phyloP scores from a whole-genome alignment of 1,140 invertebrate genomes.

The Papilio dardanus region DNA sequence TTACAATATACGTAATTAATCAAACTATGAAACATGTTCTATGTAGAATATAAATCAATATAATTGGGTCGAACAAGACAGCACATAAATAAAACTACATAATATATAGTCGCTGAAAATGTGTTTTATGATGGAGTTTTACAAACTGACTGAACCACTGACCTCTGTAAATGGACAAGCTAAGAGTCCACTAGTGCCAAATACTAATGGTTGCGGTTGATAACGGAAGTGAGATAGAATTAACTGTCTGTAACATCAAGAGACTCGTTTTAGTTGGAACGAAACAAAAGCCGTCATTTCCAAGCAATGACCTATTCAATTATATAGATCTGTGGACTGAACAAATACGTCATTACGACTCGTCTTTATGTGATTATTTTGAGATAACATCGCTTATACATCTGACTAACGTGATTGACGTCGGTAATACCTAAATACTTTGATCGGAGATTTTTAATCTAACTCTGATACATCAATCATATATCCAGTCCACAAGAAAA shows the following conservation, averaged over 20 bases:
- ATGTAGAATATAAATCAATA: conserved; percentile 13
- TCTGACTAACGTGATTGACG: conserved; percentile 21
- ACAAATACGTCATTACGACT: conserved; percentile 4
- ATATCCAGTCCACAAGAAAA: background rate
- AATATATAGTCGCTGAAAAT: conserved; percentile 22
- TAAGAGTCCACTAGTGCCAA: too few relatives aligned
- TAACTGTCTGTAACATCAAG: too few relatives aligned
- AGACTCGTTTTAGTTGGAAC: too few relatives aligned
- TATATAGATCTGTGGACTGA: too few relatives aligned
- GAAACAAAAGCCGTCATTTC: too few relatives aligned
- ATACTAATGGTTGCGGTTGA: too few relatives aligned
- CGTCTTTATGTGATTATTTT: conserved; percentile 23
- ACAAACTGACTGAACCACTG: conserved; percentile 27
- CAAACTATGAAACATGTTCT: background rate
- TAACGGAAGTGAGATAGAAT: too few relatives aligned
- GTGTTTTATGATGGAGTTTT: conserved; percentile 19
- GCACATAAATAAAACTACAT: conserved; percentile 12
- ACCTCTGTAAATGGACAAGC: too few relatives aligned
- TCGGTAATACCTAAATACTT: conserved; percentile 20
- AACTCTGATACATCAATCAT: conserved; percentile 12
- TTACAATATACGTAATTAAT: background rate
- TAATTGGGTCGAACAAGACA: conserved; percentile 24
- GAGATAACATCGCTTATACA: conserved; percentile 14
- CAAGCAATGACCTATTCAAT: too few relatives aligned
- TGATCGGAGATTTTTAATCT: conserved; percentile 19